Conservation (phyloP, 2,113 vertebrate species). For the Pelecanoides urinatrix region DNA sequence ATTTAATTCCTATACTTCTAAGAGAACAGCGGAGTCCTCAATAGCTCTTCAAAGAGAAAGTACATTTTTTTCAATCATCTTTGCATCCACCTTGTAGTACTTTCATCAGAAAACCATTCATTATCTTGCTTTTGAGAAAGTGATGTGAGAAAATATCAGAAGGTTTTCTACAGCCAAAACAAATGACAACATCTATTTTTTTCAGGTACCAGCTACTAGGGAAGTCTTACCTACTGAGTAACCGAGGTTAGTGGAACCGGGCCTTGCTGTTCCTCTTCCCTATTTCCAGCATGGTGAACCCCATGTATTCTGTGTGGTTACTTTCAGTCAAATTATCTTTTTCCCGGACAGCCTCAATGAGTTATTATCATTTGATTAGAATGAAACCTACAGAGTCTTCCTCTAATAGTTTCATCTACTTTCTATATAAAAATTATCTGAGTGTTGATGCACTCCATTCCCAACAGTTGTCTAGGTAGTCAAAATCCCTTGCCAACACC, state of each 20-base stretch:
- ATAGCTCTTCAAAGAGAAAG: neutral
- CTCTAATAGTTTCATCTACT: neutral
- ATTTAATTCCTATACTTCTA: neutral
- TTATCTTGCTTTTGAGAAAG: neutral
- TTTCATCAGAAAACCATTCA: neutral
- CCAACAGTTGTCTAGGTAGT: neutral
- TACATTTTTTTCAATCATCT: neutral
- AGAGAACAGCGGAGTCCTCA: neutral
- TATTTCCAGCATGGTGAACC: neutral
- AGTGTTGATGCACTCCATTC: neutral
- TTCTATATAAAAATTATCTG: neutral
- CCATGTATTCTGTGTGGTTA: neutral
- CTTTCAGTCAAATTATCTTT: neutral
- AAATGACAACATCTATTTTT: neutral
- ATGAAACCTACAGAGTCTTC: neutral
- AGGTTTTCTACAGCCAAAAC: neutral
- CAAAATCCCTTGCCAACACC: neutral
- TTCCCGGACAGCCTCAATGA: neutral
- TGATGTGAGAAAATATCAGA: neutral
- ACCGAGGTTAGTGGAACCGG: neutral
- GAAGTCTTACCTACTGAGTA: neutral
- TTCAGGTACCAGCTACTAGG: neutral
- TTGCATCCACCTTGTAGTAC: neutral
- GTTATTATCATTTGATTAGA: neutral
- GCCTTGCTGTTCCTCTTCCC: neutral